A percentile compares a stretch with the other conserved stretches of the same genome.
These are phyloP conservation scores for Epirrita christyi DNA, from an alignment of 2,888 invertebrate genomes.

Conservation along the genomic window DNA sequence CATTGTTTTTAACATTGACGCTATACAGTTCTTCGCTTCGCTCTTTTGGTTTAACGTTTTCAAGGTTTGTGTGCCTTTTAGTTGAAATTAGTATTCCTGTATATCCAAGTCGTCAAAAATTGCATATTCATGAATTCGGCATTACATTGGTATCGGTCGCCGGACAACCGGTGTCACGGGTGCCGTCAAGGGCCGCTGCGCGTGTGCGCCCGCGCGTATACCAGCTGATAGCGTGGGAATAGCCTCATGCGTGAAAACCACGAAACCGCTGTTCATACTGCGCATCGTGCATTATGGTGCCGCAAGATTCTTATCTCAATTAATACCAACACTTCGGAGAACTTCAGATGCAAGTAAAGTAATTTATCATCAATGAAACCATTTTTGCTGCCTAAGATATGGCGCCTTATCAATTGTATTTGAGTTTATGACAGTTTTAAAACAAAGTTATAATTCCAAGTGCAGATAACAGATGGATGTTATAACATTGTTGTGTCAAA, in stretches of 20 bases:
- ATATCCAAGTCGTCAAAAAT: constrained; percentile 9
- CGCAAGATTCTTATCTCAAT: constrained; percentile 32
- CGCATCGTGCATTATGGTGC: constrained; percentile 40
- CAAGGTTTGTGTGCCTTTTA: background rate
- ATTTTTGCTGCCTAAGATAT: constrained; percentile 19
- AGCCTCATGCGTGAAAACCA: constrained; percentile 59
- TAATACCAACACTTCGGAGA: constrained; percentile 20
- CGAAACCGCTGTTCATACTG: constrained; percentile 30
- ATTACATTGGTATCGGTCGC: constrained; percentile 46
- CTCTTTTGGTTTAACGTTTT: background rate
- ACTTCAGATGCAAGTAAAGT: constrained; percentile 10
- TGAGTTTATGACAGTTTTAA: constrained; percentile 22
- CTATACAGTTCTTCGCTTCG: constrained; percentile 10
- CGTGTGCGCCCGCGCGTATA: constrained; percentile 69
- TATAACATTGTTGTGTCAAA: constrained; percentile 30
- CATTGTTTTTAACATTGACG: constrained; percentile 40
- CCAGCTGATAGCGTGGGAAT: constrained; percentile 80
- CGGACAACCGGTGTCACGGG: constrained; percentile 48
- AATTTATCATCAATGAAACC: constrained; percentile 22
- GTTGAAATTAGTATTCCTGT: constrained; percentile 12
- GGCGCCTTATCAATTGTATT: constrained; percentile 23
- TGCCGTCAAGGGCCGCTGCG: constrained; percentile 59
- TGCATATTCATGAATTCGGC: constrained; percentile 30
- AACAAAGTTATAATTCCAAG: constrained; percentile 19
- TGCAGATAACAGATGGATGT: constrained; percentile 20